These are phyloP conservation scores for Parauchenoglanis punctatus DNA, from an alignment of 2,797 vertebrate genomes.

Conservation along the genomic window DNA sequence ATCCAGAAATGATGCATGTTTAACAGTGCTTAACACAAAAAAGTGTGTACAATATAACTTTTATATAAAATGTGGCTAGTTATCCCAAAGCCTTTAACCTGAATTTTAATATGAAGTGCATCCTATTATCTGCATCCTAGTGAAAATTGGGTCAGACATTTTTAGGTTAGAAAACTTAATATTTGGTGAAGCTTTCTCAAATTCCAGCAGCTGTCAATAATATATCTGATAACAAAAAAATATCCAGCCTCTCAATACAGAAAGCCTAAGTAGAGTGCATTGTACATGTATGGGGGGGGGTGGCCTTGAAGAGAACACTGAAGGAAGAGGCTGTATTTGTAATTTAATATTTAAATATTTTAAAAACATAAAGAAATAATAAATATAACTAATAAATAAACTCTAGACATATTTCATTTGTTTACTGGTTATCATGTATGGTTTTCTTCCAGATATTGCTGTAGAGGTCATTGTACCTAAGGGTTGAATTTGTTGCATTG, in stretches of 20 bases:
- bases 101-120: background rate
- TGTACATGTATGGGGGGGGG: background rate
- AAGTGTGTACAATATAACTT: background rate
- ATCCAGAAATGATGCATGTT: background rate
- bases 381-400: too few relatives aligned
- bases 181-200: background rate
- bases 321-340: background rate
- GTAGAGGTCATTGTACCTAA: background rate
- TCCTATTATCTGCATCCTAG: background rate
- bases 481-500: background rate
- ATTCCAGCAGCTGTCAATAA: background rate
- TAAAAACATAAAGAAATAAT: background rate
- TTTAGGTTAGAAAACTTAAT: background rate
- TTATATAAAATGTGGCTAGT: background rate
- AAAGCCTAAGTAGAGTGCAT: background rate
- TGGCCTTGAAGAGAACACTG: background rate
- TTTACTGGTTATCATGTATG: background rate
- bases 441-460: background rate
- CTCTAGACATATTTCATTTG: background rate
- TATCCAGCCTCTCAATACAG: background rate
- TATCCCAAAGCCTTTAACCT: background rate
- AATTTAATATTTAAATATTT: background rate
- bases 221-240: background rate
- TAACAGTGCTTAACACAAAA: background rate
- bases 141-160: background rate